A percentile compares a stretch with the other conserved stretches of the same genome.
These are phyloP conservation scores for Lasioglossum pauxillum DNA, from an alignment of 2,888 invertebrate genomes.

Conservation along the genomic window DNA sequence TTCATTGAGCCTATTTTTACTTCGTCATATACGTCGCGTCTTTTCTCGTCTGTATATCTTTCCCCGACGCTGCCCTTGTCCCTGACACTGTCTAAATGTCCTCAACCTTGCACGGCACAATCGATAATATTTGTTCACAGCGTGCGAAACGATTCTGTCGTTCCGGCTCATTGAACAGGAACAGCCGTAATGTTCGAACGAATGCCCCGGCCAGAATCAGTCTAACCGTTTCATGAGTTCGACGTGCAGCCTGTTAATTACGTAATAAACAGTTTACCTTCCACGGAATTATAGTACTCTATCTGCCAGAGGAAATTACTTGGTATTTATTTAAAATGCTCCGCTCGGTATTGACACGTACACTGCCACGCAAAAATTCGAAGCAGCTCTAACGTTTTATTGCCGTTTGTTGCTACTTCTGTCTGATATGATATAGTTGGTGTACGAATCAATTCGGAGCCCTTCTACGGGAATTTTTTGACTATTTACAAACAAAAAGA, in stretches of 20 bases:
- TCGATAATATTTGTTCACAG: constrained; percentile 9
- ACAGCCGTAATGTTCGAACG: constrained; percentile 53
- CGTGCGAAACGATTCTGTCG: constrained; percentile 49
- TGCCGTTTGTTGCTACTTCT: background rate
- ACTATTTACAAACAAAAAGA: too few species aligned
- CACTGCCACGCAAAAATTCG: background rate
- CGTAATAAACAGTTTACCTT: constrained; percentile 14
- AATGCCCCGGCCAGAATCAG: constrained; percentile 13
- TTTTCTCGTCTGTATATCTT: background rate
- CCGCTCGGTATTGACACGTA: background rate
- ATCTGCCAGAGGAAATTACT: background rate
- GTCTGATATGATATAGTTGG: background rate
- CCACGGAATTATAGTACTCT: background rate
- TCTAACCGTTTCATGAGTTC: constrained; percentile 8
- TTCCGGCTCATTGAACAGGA: constrained; percentile 64
- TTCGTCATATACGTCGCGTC: background rate
- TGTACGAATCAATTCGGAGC: too few species aligned
- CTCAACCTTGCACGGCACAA: background rate
- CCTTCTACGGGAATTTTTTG: too few species aligned
- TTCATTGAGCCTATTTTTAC: background rate
- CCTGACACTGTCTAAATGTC: constrained; percentile 6
- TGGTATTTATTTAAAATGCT: background rate
- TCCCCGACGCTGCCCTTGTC: too few species aligned
- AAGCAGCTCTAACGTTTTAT: background rate
- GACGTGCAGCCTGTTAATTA: constrained; percentile 29